Conservation (phyloP, 1,140 invertebrate species). For the Drosophila arizonae region DNA sequence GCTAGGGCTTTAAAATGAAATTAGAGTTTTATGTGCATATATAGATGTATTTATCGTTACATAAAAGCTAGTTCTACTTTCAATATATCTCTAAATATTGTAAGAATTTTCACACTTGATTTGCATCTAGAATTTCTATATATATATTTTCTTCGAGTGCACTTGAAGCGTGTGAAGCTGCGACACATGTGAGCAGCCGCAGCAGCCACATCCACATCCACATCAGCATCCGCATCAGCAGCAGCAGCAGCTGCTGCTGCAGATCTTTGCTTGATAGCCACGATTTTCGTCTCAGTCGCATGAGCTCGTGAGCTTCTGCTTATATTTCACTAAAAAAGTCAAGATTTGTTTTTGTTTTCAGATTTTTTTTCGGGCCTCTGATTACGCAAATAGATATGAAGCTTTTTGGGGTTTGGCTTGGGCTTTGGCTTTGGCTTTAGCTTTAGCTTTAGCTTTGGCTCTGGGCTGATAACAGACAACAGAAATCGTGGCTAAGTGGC, state of each 20-base stretch:
- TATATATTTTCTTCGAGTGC: conserved; percentile 1
- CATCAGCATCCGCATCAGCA: conserved; percentile 8
- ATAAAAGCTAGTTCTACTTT: too few species aligned
- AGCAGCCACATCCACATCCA: neutral
- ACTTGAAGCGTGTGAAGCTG: conserved; percentile 49
- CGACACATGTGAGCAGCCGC: conserved; percentile 40
- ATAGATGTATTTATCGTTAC: too few species aligned
- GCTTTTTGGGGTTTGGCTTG: neutral
- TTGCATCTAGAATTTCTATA: neutral
- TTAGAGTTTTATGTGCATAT: too few species aligned
- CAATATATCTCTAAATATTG: too few species aligned
- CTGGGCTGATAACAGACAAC: conserved; percentile 50
- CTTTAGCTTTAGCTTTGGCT: conserved; percentile 4
- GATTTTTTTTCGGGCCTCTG: conserved; percentile 30
- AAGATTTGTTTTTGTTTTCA: conserved; percentile 16
- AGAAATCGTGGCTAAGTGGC: conserved; percentile 68
- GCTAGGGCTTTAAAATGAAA: too few species aligned
- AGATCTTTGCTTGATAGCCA: conserved; percentile 32
- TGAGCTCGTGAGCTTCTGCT: conserved; percentile 8
- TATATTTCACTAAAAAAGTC: conserved; percentile 5
- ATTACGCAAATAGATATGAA: conserved; percentile 63
- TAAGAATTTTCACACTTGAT: too few species aligned
- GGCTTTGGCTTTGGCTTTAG: neutral
- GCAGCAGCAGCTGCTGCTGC: conserved; percentile 32
- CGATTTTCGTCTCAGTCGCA: neutral